Conservation (phyloP, 2,797 vertebrate species). For the Enteromius afrohamiltoni region DNA sequence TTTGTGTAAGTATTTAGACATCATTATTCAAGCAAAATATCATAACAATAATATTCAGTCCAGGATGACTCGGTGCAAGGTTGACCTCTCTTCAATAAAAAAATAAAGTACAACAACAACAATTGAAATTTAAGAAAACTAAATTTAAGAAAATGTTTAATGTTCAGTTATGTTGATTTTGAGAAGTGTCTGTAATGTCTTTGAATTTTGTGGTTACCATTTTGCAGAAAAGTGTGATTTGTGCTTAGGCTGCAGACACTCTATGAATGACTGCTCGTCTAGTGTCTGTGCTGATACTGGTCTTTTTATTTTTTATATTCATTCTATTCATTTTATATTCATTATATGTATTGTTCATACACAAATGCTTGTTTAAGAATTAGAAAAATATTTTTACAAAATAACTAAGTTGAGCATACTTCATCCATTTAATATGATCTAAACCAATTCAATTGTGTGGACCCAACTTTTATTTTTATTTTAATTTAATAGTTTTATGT, state of each 20-base stretch:
- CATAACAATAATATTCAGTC: not conserved
- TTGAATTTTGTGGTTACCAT: not conserved
- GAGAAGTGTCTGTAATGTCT: not conserved
- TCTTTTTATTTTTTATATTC: not conserved
- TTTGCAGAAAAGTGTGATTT: not conserved
- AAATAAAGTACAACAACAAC: too few relatives aligned
- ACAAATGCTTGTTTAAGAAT: not conserved
- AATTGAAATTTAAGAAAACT: too few relatives aligned
- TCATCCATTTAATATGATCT: not conserved
- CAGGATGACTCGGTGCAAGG: too few relatives aligned
- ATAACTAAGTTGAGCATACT: not conserved
- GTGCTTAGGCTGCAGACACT: not conserved
- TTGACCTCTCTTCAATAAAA: too few relatives aligned
- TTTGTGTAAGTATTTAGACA: not conserved
- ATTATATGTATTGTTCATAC: not conserved
- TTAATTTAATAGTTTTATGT: too few relatives aligned
- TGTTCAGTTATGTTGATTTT: not conserved
- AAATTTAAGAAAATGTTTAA: not conserved
- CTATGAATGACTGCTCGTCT: not conserved
- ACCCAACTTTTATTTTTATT: not conserved
- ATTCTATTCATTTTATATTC: too few relatives aligned
- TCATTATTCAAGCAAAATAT: not conserved
- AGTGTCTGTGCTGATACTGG: not conserved
- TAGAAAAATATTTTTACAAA: too few relatives aligned
- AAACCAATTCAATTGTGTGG: not conserved